Evolutionary conservation across 2,113 vertebrate species (phyloP).

Genomic region (Salvelinus alpinus): DNA sequence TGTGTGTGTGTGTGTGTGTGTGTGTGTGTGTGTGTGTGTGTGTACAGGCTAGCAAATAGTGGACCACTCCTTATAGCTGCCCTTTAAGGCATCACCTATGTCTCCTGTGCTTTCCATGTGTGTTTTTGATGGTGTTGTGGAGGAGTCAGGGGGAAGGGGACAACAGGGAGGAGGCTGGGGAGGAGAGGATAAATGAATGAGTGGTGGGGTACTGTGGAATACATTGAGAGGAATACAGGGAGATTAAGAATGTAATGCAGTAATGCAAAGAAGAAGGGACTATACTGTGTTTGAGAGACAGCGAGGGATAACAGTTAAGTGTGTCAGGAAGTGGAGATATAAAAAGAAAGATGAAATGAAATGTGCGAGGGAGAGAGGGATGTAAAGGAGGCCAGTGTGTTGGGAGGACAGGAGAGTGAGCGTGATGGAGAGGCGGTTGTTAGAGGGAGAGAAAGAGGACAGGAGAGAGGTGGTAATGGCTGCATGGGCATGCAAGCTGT

Average conservation of each 20-base stretch:
- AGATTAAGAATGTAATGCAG: not conserved
- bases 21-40: not conserved
- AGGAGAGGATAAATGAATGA: not conserved
- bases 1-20: conserved; percentile 7
- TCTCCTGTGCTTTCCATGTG: not conserved
- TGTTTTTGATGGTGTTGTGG: not conserved
- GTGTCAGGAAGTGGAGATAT: not conserved
- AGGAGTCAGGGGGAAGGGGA: not conserved
- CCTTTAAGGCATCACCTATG: not conserved
- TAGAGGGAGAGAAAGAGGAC: not conserved
- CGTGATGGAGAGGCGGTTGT: not conserved
- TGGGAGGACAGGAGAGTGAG: not conserved
- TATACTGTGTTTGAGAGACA: not conserved
- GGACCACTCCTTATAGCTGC: not conserved
- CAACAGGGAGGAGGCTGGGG: not conserved
- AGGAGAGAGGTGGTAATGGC: conserved; percentile 30
- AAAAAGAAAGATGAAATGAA: not conserved
- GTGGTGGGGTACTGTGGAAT: not conserved
- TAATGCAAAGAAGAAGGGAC: not conserved
- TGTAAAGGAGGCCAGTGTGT: not conserved
- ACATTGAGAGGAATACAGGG: not conserved
- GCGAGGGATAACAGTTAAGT: not conserved
- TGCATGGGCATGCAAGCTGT: conserved; percentile 18
- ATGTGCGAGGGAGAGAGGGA: not conserved
- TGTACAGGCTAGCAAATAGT: not conserved